Percentiles rank a stretch among this genome's conserved stretches.
These are phyloP conservation scores for Drosophila orosa DNA, from an alignment of 1,140 invertebrate genomes.

Conservation along the genomic window DNA sequence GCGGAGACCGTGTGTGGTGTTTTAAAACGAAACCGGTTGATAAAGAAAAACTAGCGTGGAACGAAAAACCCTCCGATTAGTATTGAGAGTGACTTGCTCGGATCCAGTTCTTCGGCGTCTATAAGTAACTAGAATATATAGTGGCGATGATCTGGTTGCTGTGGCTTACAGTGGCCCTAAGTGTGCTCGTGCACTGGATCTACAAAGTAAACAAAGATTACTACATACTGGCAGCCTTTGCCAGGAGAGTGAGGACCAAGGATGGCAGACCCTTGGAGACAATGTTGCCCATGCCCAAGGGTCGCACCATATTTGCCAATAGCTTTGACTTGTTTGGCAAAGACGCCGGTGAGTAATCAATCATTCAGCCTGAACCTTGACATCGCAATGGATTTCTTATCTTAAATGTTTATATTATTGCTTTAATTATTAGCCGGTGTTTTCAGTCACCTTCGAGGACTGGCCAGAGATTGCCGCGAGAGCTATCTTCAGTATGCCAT, in stretches of 20 bases:
- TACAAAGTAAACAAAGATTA: conserved; percentile 57
- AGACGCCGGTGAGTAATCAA: conserved; percentile 35
- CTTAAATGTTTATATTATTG: neutral
- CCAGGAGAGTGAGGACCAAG: conserved; percentile 41
- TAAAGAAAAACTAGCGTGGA: conserved; percentile 9
- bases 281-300: conserved; percentile 29
- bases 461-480: neutral
- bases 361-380: conserved; percentile 1
- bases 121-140: neutral
- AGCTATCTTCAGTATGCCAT: conserved; percentile 65
- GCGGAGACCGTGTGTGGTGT: neutral
- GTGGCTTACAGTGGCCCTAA: conserved; percentile 28
- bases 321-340: conserved; percentile 54
- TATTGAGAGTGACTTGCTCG: conserved; percentile 1
- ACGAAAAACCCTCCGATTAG: conserved; percentile 1
- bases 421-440: conserved; percentile 27
- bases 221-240: conserved; percentile 39
- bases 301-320: conserved; percentile 53
- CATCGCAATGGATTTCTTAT: conserved; percentile 2
- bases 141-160: conserved; percentile 23
- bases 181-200: conserved; percentile 40
- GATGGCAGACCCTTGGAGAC: conserved; percentile 42
- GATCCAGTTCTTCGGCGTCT: neutral
- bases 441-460: conserved; percentile 19
- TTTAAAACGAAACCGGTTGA: conserved; percentile 15